These are phyloP conservation scores for Lithobates sylvaticus DNA, from an alignment of 2,797 vertebrate genomes.

Conservation along the genomic window DNA sequence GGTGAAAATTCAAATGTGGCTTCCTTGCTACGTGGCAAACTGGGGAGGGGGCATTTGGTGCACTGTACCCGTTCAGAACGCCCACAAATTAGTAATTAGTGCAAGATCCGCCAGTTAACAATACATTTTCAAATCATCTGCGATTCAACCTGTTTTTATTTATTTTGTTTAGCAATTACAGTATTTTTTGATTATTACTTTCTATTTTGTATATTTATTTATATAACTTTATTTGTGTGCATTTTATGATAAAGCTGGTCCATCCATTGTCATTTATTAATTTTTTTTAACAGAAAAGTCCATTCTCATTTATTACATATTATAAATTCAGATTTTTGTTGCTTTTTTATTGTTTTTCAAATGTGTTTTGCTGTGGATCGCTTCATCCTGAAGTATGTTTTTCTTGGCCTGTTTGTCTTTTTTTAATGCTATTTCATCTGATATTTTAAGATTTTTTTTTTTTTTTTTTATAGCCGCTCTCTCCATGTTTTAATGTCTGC, in stretches of 20 bases:
- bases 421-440: constrained; percentile 75
- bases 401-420: constrained; percentile 73
- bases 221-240: constrained; percentile 2
- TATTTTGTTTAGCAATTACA: too few species aligned
- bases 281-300: too few species aligned
- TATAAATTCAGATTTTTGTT: constrained; percentile 68
- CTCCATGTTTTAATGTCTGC: constrained; percentile 69
- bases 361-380: constrained; percentile 68
- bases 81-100: too few species aligned
- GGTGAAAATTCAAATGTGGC: too few species aligned
- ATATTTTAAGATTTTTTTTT: constrained; percentile 76
- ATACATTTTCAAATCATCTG: too few species aligned
- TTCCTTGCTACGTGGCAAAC: too few species aligned
- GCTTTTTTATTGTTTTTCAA: constrained; percentile 66
- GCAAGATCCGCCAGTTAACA: too few species aligned
- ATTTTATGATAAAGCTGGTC: constrained; percentile 57
- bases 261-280: constrained; percentile 65
- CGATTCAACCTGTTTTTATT: too few species aligned
- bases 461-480: constrained; percentile 73
- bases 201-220: too few species aligned
- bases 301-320: constrained; percentile 68
- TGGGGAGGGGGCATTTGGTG: too few species aligned
- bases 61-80: too few species aligned
- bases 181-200: too few species aligned
- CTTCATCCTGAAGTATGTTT: constrained; percentile 74